Conservation (phyloP, 1,140 invertebrate genomes). For the Anastrepha obliqua region DNA sequence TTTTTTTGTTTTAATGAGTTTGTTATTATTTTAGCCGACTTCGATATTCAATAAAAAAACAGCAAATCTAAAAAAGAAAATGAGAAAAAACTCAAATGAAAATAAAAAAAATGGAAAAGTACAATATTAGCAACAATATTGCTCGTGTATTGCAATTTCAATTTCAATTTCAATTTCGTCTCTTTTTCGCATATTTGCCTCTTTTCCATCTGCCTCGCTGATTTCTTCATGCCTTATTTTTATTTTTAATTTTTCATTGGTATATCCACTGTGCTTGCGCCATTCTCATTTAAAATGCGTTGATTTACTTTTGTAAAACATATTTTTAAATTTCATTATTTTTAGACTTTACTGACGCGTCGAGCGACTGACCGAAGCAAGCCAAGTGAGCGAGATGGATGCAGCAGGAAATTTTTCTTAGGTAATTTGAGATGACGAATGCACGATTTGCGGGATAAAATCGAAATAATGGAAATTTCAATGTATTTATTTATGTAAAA, state of each 20-base stretch:
- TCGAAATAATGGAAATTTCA: not conserved
- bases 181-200: not conserved
- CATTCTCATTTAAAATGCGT: conserved; percentile 18
- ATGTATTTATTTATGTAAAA: too few relatives aligned
- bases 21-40: conserved; percentile 32
- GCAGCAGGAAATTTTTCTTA: not conserved
- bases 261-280: not conserved
- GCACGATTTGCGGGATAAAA: not conserved
- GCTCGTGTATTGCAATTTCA: too few relatives aligned
- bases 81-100: not conserved
- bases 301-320: conserved; percentile 21
- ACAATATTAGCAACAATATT: not conserved
- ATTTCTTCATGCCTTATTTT: not conserved
- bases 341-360: conserved; percentile 29
- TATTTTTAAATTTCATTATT: conserved; percentile 9
- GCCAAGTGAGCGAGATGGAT: not conserved
- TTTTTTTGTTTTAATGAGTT: not conserved
- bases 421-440: conserved; percentile 12
- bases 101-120: not conserved
- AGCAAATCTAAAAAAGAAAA: not conserved
- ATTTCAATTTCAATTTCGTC: not conserved
- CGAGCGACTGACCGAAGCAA: not conserved
- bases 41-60: not conserved
- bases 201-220: not conserved
- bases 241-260: not conserved